Conservation (phyloP, 2,113 vertebrate species). For the Struthidea cinerea region DNA sequence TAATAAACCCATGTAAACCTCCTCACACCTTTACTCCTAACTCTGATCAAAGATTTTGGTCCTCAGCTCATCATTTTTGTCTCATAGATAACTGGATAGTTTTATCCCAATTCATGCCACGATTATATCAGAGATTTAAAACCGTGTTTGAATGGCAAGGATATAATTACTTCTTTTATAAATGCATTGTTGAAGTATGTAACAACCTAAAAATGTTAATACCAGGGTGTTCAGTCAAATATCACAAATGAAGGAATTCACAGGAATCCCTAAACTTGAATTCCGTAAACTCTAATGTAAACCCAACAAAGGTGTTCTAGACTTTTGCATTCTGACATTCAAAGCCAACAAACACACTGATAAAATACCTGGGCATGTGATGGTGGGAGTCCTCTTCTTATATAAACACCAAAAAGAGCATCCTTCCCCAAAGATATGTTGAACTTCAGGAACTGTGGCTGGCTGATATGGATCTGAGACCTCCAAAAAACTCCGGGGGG, state of each 20-base stretch:
- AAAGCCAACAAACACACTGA: background rate
- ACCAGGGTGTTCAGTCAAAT: background rate
- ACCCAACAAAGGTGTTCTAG: background rate
- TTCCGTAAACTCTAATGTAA: background rate
- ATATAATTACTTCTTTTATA: background rate
- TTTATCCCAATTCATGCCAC: background rate
- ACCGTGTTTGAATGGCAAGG: background rate
- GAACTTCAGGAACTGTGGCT: constrained; percentile 98
- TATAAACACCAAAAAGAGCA: constrained; percentile 96
- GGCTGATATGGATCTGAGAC: constrained; percentile 89
- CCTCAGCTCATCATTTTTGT: background rate
- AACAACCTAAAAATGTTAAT: background rate
- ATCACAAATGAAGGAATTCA: background rate
- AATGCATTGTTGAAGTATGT: background rate
- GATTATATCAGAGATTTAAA: background rate
- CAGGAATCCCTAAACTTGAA: background rate
- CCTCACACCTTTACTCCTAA: background rate
- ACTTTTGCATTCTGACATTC: background rate
- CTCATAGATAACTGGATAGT: background rate
- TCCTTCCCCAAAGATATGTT: constrained; percentile 97
- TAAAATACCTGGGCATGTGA: constrained; percentile 92
- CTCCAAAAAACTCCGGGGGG: constrained; percentile 95
- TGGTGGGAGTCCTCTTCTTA: constrained; percentile 92
- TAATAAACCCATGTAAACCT: background rate
- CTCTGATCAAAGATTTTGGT: background rate